Base-by-base conservation (phyloP, 2,888 invertebrate genomes). In the Campopleginae sp. region DNA sequence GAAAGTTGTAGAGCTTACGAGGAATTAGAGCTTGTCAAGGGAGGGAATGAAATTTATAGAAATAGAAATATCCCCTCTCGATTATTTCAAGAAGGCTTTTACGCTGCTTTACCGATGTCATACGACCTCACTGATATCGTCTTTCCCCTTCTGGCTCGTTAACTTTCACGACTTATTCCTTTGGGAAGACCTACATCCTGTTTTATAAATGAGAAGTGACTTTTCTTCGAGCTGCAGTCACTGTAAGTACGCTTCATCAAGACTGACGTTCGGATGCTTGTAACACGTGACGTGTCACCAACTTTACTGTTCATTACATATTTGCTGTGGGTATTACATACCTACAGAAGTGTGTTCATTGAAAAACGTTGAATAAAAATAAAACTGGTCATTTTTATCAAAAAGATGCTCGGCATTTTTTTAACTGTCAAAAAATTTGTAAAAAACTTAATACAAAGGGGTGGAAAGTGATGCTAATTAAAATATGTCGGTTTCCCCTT, bases 201-300 rank as follows among this genome's bases (percentile, higher is more conserved):
- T 68, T 80, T 85, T 72, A 82, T 71, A 85, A 85, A 85, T 82
- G 76, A 85, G 80, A 82, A 82, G 72, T 82, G 85, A 85, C 85
- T 65, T 76, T 51, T 66, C 23, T 38, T 12, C 75, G 65, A 51
- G 85, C 66, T 46, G 44, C 54, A 27, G 76, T 72, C 68, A 74
- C 80, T 27, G 79, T 63, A 80, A 80, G 82, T 82, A 72, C 46
- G 68, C 76, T 79, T 82, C 77, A 85, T 82, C 80, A 58, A 66
- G 51, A 68, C 54, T 27, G 80, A 75, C 83, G 70, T 66, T 31
- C 66, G 19, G 58, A 71, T 70, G 76, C 66, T 71, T 48, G 54
- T 76, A 75, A 78, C n/a, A n/a, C 42, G 5, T 46, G 54, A 54
- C 72, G 48, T 63, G 44, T 51, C 51, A 66, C 54, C 44, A 65